phyloP scores from a whole-genome alignment of 2,113 vertebrate genomes.

The Cyanocitta stelleri region DNA sequence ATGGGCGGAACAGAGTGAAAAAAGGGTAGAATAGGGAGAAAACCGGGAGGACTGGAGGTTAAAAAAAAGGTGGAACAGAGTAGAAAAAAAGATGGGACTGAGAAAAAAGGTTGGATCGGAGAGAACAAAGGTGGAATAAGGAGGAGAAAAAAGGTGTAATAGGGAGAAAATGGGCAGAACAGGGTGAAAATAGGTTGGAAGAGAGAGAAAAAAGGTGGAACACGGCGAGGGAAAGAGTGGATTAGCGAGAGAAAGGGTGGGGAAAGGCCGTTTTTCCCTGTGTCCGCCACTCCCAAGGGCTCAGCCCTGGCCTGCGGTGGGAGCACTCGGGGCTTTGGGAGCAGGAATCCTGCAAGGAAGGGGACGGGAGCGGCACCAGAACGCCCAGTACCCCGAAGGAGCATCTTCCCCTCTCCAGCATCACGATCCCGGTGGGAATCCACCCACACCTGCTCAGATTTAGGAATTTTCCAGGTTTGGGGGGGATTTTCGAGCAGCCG shows the following conservation, averaged over 20 bases:
- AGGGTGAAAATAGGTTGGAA: neutral
- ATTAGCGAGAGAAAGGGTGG: fast-evolving
- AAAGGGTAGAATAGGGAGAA: neutral
- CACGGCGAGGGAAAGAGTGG: no score
- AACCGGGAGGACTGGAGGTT: neutral
- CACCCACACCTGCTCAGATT: neutral
- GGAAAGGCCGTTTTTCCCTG: fast-evolving
- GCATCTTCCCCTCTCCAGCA: fast-evolving
- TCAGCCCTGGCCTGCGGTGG: neutral
- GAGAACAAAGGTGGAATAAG: neutral
- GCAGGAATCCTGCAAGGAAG: fast-evolving
- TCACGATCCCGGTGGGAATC: fast-evolving
- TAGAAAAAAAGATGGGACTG: no score
- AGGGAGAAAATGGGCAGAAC: neutral
- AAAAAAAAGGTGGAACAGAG: neutral
- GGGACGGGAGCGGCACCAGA: neutral
- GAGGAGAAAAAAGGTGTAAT: neutral
- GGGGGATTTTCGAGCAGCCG: fast-evolving
- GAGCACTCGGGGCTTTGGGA: fast-evolving
- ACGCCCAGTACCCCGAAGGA: fast-evolving
- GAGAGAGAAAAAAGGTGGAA: neutral
- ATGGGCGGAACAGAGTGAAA: no score
- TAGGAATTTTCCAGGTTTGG: neutral
- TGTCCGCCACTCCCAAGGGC: neutral
- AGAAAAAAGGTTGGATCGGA: neutral